Conservation (phyloP, 1,140 invertebrate genomes). For the Stenopsyche tienmushanensis region DNA sequence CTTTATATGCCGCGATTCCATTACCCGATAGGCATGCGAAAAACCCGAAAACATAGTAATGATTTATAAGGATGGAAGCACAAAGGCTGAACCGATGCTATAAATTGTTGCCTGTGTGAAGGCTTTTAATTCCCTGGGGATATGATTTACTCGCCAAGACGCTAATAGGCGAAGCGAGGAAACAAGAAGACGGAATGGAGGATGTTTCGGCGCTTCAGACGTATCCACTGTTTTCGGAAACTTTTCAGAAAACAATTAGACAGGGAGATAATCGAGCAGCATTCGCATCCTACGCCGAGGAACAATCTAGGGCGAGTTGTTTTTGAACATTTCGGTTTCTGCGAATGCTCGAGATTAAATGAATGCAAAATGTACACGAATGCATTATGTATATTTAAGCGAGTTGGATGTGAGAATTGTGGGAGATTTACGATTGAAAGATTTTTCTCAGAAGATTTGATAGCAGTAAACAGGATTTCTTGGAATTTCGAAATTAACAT, state of each 20-base stretch:
- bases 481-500: too few species aligned
- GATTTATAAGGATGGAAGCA: slow-evolving; percentile 10
- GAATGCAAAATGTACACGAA: too few species aligned
- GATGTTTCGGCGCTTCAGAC: background rate
- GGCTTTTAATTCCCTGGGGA: slow-evolving; percentile 9
- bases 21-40: background rate
- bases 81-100: background rate
- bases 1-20: background rate
- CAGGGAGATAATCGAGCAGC: background rate
- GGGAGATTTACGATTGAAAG: too few species aligned
- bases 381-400: too few species aligned
- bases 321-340: background rate
- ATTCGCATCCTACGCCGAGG: background rate
- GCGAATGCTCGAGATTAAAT: too few species aligned
- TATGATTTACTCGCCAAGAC: slow-evolving; percentile 10
- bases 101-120: slow-evolving; percentile 12
- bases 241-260: background rate
- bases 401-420: too few species aligned
- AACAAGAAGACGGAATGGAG: background rate
- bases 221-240: background rate
- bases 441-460: too few species aligned
- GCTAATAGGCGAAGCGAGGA: slow-evolving; percentile 4
- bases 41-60: background rate
- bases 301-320: background rate
- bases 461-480: too few species aligned